A percentile compares a stretch with the other conserved stretches of the same genome.
These are phyloP conservation scores for Todiramphus chloris DNA, from an alignment of 2,113 vertebrate species.

Conservation along the genomic window DNA sequence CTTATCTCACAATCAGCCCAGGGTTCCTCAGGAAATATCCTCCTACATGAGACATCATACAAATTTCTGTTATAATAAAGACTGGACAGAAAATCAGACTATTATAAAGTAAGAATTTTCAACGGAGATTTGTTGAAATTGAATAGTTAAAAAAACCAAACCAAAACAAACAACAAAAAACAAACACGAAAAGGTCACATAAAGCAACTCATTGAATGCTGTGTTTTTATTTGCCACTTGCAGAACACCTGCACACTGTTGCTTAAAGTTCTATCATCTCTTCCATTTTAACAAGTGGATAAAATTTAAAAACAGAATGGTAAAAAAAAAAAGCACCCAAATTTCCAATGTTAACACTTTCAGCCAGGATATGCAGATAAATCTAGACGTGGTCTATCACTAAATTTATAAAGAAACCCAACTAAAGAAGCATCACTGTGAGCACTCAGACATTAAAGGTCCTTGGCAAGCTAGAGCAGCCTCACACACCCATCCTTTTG, in stretches of 20 bases:
- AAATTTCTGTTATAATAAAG: background rate
- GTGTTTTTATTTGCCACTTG: background rate
- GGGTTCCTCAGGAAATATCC: background rate
- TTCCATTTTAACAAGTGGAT: background rate
- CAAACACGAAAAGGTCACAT: background rate
- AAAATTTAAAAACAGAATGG: background rate
- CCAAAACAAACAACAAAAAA: too few relatives aligned
- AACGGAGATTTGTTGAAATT: background rate
- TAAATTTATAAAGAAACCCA: background rate
- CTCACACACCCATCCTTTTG: background rate
- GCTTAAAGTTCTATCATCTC: background rate
- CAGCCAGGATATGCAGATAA: background rate
- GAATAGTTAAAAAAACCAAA: background rate
- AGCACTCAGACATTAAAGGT: background rate
- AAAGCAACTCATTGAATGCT: background rate
- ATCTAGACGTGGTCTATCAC: background rate
- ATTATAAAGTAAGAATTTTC: background rate
- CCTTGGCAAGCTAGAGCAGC: background rate
- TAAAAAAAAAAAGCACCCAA: background rate
- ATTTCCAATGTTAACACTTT: background rate
- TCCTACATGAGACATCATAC: background rate
- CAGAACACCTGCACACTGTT: background rate
- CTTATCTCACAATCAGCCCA: background rate
- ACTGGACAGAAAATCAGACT: background rate
- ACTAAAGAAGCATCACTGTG: background rate